Percentiles rank a stretch among this genome's conserved stretches.
phyloP scores from a whole-genome alignment of 2,113 vertebrate genomes.

The Thermophis baileyi region DNA sequence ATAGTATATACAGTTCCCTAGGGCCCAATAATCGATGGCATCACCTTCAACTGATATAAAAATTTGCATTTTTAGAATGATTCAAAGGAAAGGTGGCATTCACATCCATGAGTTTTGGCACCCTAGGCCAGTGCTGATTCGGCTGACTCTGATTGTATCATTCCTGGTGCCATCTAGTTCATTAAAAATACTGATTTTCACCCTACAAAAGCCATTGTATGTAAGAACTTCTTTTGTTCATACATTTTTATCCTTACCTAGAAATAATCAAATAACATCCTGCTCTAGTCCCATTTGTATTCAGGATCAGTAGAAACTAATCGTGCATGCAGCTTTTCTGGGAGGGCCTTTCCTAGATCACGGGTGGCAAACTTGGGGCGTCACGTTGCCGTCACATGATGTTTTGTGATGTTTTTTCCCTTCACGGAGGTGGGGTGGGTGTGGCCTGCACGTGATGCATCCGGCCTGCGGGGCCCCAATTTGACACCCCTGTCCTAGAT shows the following conservation, averaged over 20 bases:
- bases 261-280: not conserved
- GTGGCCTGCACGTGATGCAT: too few species aligned
- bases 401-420: too few species aligned
- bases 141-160: not conserved
- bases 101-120: not conserved
- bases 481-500: not conserved
- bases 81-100: not conserved
- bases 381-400: too few species aligned
- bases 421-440: too few species aligned
- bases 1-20: not conserved
- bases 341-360: too few species aligned
- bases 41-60: not conserved
- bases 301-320: not conserved
- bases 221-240: not conserved
- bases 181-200: not conserved
- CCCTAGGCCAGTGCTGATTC: not conserved
- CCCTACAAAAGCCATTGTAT: not conserved
- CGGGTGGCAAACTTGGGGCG: too few species aligned
- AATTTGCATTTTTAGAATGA: not conserved
- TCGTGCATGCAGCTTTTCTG: too few species aligned
- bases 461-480: too few species aligned
- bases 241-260: not conserved
- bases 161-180: not conserved
- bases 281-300: not conserved
- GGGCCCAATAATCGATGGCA: not conserved